Evolutionary conservation across 2,888 invertebrate species (phyloP).

Genomic region (Eupithecia exiguata): DNA sequence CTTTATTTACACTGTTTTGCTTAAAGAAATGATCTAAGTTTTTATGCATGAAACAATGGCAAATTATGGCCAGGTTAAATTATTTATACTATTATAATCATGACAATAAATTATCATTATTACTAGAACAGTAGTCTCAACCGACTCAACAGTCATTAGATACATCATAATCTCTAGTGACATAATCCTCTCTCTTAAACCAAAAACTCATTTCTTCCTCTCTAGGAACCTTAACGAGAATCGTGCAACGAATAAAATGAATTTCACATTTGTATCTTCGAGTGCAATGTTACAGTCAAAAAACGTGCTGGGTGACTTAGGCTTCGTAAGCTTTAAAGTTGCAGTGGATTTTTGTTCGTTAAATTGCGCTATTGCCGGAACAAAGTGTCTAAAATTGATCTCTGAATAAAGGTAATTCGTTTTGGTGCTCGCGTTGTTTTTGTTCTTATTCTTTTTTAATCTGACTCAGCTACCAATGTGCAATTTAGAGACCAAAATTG

Average conservation of each 20-base stretch:
- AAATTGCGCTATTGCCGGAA: conserved; percentile 4
- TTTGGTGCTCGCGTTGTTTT: not conserved
- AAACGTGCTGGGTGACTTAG: not conserved
- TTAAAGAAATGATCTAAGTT: not conserved
- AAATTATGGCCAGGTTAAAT: not conserved
- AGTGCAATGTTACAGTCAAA: conserved; percentile 7
- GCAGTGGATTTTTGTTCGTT: not conserved
- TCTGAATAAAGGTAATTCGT: conserved; percentile 6
- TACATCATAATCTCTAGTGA: not conserved
- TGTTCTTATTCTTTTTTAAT: not conserved
- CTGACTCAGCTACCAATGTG: not conserved
- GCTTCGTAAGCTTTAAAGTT: not conserved
- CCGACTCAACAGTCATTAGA: not conserved
- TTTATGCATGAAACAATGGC: not conserved
- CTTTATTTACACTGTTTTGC: not conserved
- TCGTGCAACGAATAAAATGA: conserved; percentile 28
- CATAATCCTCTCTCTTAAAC: not conserved
- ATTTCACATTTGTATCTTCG: conserved; percentile 15
- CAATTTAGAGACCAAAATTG: not conserved
- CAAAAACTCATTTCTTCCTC: conserved; percentile 2
- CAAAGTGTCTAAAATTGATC: not conserved
- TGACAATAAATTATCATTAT: not conserved
- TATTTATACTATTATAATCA: not conserved
- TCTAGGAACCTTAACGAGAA: conserved; percentile 20
- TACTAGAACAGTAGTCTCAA: not conserved